Evolutionary conservation across 2,888 invertebrate genomes (phyloP).

Genomic region (Troides helena): DNA sequence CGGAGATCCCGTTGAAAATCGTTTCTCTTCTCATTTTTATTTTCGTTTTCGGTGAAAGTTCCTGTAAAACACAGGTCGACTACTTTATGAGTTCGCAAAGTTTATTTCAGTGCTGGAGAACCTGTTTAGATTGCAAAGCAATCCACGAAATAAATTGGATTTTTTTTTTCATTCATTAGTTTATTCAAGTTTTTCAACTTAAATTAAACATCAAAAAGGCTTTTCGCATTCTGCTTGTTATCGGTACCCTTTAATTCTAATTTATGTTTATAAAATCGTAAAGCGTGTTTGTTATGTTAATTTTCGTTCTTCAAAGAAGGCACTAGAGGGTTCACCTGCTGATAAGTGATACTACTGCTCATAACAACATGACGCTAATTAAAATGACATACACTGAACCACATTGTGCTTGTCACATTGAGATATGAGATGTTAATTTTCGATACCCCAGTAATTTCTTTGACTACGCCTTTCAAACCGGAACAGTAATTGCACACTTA

Average conservation of each 20-base stretch:
- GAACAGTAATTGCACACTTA: no score
- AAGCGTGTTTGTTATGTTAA: no score
- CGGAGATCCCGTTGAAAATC: constrained; percentile 17
- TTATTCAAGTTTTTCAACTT: constrained; percentile 9
- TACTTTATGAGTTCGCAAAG: constrained; percentile 21
- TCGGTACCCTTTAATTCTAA: background rate
- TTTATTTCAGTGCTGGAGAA: constrained; percentile 19
- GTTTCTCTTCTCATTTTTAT: constrained; percentile 13
- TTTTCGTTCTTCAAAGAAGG: no score
- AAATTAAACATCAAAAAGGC: background rate
- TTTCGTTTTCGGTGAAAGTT: constrained; percentile 9
- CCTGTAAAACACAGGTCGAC: constrained; percentile 23
- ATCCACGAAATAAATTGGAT: constrained; percentile 21
- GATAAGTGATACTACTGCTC: no score
- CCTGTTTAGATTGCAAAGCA: constrained; percentile 24
- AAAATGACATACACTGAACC: no score
- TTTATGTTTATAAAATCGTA: background rate
- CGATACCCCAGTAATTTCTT: no score
- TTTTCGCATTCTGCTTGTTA: background rate
- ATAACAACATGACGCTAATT: no score
- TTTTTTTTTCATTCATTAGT: constrained; percentile 14
- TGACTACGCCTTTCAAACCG: no score
- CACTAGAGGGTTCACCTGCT: no score
- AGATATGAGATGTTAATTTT: no score
- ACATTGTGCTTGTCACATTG: no score